Conservation (phyloP, 2,797 vertebrate species). For the Gobio occitaniae region DNA sequence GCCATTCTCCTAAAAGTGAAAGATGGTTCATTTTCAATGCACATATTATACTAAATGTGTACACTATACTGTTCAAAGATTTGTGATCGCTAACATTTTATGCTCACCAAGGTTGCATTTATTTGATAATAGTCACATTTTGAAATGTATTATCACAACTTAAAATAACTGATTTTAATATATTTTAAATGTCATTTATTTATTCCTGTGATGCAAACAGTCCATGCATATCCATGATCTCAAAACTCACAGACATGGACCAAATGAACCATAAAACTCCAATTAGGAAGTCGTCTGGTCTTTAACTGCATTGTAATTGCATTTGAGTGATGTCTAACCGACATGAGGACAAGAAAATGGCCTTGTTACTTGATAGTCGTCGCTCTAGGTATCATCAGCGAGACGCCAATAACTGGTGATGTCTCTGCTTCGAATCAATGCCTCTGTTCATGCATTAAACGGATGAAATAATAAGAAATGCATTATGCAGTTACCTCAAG, state of each 20-base stretch:
- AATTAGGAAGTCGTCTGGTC: constrained; percentile 17
- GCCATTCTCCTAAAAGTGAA: not conserved
- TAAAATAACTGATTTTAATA: not conserved
- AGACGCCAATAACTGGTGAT: constrained; percentile 8
- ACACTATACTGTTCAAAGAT: not conserved
- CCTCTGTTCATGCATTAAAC: not conserved
- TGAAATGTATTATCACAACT: not conserved
- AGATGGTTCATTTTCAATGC: not conserved
- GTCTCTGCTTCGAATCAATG: constrained; percentile 23
- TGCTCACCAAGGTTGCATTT: not conserved
- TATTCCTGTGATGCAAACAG: not conserved
- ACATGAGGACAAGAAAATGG: constrained; percentile 14
- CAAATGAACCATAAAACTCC: constrained; percentile 16
- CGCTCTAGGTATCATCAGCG: constrained; percentile 14
- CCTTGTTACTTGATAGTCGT: not conserved
- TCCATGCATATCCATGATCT: not conserved
- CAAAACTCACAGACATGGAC: constrained; percentile 1
- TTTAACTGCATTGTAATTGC: constrained; percentile 25
- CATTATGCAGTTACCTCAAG: constrained; percentile 4
- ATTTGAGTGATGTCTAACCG: not conserved
- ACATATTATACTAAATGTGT: not conserved
- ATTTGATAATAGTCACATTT: not conserved
- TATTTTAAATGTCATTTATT: not conserved
- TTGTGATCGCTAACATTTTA: not conserved
- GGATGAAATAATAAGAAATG: constrained; percentile 6